phyloP scores from a whole-genome alignment of 2,797 vertebrate genomes.

The Pygocentrus nattereri region DNA sequence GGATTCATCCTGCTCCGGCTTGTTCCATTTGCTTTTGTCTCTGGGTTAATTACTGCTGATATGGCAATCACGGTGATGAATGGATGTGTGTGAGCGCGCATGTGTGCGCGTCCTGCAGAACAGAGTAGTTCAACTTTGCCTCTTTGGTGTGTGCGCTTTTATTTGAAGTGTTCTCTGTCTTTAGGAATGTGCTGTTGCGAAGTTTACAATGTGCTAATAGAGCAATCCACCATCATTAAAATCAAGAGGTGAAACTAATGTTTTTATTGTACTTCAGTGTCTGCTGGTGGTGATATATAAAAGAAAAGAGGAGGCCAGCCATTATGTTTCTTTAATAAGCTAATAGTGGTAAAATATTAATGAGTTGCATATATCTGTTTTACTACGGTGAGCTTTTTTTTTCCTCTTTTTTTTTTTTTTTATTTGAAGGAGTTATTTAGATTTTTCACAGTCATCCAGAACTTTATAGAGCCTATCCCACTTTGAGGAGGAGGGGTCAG shows the following conservation, averaged over 20 bases:
- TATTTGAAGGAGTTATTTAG: constrained; percentile 47
- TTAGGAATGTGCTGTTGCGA: constrained; percentile 40
- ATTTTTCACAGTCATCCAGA: constrained; percentile 69
- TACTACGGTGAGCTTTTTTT: constrained; percentile 63
- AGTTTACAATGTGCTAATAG: constrained; percentile 59
- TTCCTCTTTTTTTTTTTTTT: background rate
- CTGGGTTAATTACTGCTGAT: constrained; percentile 81
- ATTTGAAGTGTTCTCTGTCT: constrained; percentile 31
- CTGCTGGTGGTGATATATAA: constrained; percentile 62
- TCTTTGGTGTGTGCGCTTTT: constrained; percentile 48
- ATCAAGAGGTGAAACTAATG: constrained; percentile 49
- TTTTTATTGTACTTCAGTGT: constrained; percentile 62
- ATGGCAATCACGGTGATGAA: constrained; percentile 67
- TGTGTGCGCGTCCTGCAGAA: constrained; percentile 20
- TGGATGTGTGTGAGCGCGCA: constrained; percentile 36
- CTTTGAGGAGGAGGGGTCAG: constrained; percentile 91
- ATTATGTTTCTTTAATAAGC: constrained; percentile 70
- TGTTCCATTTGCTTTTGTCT: constrained; percentile 65
- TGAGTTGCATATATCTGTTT: constrained; percentile 83
- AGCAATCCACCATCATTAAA: constrained; percentile 68
- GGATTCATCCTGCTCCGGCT: constrained; percentile 59
- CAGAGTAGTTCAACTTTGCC: constrained; percentile 50
- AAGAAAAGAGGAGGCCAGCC: constrained; percentile 59
- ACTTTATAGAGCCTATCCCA: constrained; percentile 83
- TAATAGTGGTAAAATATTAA: constrained; percentile 81